Base-by-base conservation (phyloP, 64 coral and sea anemone species). In the Actinia tenebrosa region DNA sequence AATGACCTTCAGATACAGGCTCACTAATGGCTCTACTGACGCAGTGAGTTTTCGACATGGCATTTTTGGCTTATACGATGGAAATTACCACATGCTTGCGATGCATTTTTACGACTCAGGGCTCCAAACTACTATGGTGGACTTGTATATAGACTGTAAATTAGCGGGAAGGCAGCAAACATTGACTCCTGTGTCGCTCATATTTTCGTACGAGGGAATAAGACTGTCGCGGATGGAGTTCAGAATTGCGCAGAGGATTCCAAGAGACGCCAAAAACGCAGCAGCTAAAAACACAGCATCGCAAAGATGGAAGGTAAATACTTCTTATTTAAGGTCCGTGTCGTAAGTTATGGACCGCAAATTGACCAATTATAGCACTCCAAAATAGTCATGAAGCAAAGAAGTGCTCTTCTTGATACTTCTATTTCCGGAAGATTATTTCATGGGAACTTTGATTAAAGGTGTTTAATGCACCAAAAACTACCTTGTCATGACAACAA, bases 101-200 rank as follows among this genome's bases (percentile, higher is more conserved):
- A 14, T 98, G 6, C 96, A 92, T 77, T 61, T 83, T 2, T 89
- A 88, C 18, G 87, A 91, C 26, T 87, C 86, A 18, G 90, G 88
- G 13, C 71, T 85, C 15, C 79, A 90, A 18, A 87, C 77, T 22
- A 88, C 93, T 2, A 87, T 84, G 6, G 17, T 94, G 5, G 86
- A 92, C 10, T 78, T 98, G 77, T 95, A 91, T 30, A 89, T 98
- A 18, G 96, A 98, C 80, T 98, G 96, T 72, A 72, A 84, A 60
- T 78, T 89, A 58, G 17, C 87, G 13, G 93, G 86, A 7, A 83
- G 84, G 56, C 87, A 86, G 20, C 64, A 98, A 17, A 84, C 94
- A 0, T 9, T 85, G 0, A 93, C 94, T 23, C 80, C 94, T 0
- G 69, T 96, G 15, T 89, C 85, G 10, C 61, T 87, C 44, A 45